Conservation (phyloP, 1,140 invertebrate species). For the Fopius arisanus region DNA sequence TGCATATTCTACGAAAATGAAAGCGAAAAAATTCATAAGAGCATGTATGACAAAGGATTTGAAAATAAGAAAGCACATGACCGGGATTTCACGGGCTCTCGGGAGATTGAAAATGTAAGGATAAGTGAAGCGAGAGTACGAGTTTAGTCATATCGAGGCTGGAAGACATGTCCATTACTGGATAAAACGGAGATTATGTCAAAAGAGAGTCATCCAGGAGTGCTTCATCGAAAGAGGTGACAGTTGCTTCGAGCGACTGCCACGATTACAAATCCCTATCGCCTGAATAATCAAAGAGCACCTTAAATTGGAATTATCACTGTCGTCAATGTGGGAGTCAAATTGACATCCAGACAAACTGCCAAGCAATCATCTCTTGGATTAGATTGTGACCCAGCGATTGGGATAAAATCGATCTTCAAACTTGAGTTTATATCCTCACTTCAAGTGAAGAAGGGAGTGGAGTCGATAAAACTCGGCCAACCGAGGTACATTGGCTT, state of each 20-base stretch:
- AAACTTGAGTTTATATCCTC: slow-evolving; percentile 9
- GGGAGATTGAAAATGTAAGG: not conserved
- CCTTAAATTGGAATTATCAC: too few species aligned
- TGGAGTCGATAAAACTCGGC: slow-evolving; percentile 17
- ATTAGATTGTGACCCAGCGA: not conserved
- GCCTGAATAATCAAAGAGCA: not conserved
- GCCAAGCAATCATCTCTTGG: not conserved
- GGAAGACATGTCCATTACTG: not conserved
- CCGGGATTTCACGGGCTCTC: not conserved
- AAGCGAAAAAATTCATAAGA: not conserved
- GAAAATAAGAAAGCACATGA: not conserved
- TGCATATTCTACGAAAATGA: not conserved
- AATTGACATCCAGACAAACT: not conserved
- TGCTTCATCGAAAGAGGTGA: not conserved
- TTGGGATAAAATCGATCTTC: not conserved
- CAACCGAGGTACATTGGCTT: not conserved
- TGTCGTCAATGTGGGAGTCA: not conserved
- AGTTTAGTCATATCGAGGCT: not conserved
- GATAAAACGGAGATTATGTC: not conserved
- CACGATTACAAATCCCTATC: not conserved
- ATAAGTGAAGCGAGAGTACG: not conserved
- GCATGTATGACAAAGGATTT: not conserved
- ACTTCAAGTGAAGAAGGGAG: not conserved
- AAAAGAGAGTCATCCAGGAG: not conserved
- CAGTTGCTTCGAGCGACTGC: not conserved